These are phyloP conservation scores for Eurystomus gularis DNA, from an alignment of 2,113 vertebrate species.

Conservation along the genomic window DNA sequence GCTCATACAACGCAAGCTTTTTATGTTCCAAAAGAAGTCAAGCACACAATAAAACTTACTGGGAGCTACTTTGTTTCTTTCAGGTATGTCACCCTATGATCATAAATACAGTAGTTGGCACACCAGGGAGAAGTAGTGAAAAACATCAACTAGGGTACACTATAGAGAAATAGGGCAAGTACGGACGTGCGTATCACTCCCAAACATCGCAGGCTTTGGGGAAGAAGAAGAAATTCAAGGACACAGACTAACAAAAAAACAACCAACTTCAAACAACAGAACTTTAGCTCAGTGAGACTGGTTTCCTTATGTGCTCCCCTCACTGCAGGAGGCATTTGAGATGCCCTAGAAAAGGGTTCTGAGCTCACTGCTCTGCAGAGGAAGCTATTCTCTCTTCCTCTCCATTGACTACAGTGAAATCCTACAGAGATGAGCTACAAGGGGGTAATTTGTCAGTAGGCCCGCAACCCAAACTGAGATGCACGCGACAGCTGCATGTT, in stretches of 20 bases:
- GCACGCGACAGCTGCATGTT: not conserved
- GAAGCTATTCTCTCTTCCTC: not conserved
- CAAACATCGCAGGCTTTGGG: not conserved
- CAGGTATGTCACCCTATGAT: not conserved
- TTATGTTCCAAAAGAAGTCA: not conserved
- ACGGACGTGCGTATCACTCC: not conserved
- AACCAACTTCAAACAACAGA: not conserved
- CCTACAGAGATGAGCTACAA: not conserved
- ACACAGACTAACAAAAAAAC: not conserved
- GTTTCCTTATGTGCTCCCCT: not conserved
- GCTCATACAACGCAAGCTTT: not conserved
- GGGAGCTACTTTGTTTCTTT: not conserved
- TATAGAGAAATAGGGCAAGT: not conserved
- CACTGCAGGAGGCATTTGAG: not conserved
- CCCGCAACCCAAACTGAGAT: not conserved
- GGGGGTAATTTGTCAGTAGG: not conserved
- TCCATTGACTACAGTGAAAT: not conserved
- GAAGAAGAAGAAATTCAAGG: not conserved
- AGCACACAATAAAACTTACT: not conserved
- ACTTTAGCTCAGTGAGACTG: not conserved
- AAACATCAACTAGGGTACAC: not conserved
- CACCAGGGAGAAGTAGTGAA: not conserved
- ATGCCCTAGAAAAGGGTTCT: not conserved
- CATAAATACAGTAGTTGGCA: not conserved
- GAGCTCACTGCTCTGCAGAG: not conserved